Evolutionary conservation across 2,113 vertebrate species (phyloP), one percentile per base, ranked within the genome.

Genomic region (Orcinus orca): DNA sequence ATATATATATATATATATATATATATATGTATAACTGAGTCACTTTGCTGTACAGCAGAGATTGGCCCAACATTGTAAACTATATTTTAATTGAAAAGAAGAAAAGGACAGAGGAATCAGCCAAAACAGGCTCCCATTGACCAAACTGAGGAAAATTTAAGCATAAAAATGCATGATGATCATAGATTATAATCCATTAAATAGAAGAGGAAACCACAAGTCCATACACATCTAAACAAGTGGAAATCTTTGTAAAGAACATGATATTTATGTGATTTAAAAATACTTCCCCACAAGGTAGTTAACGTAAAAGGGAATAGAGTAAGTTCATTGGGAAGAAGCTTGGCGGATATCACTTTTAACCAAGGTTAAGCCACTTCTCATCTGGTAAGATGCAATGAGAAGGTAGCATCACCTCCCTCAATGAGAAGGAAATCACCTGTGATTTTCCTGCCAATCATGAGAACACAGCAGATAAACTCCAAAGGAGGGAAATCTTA

Each of bases 261-360:
- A 5, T 23, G 58, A 38, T 13, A 4, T 8, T 4, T 33, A 33
- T 3, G 38, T 25, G 11, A n/a, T 31, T 63, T 53, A 88, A 20
- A 26, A 50, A 88, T 73, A 25, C 8, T 77, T 80, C 38, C 8
- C 4, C 25, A 31, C 6, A 29, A 92, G 73, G 36, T 25, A 9
- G 0, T 14, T 41, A 41, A 5, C 7, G 8, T 13, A n/a, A 44
- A 67, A 29, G 36, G 20, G 20, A 13, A n/a, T 0, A 44, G 20
- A 13, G 21, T 14, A 25, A 81, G 2, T n/a, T n/a, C 9, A 26
- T 0, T 10, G 1, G 2, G 3, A 36, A 8, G 26, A 17, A 25
- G 41, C 31, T 14, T 23, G 38, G 36, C 13, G 17, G 31, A 38
- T 6, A 3, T 6, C 1, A 2, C 15, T 9, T 47, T 44, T 20